Evolutionary conservation across 64 coral and sea anemone genomes (phyloP).

Genomic region (Platygyra sinensis): DNA sequence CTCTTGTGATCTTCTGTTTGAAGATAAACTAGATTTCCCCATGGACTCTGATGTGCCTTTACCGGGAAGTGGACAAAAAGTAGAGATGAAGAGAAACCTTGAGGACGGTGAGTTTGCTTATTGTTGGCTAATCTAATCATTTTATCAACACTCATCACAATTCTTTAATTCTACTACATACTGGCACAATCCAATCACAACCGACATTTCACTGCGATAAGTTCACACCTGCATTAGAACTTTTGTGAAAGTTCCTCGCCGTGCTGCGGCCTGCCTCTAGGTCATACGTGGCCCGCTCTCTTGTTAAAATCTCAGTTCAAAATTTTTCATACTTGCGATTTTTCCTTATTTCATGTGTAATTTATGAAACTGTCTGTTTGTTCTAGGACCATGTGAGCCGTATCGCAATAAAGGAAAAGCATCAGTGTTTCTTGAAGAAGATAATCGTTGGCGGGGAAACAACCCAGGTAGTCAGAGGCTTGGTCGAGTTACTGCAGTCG

Average conservation of each 20-base stretch:
- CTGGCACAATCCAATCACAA: no score
- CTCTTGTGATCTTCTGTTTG: slow-evolving; percentile 13
- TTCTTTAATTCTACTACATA: no score
- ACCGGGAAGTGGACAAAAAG: slow-evolving; percentile 68
- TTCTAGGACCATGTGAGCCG: neutral
- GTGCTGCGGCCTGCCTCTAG: no score
- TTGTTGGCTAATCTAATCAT: no score
- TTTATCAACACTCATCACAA: no score
- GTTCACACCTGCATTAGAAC: no score
- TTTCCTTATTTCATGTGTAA: no score
- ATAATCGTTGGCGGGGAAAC: slow-evolving; percentile 28
- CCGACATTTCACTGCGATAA: no score
- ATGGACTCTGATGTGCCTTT: slow-evolving; percentile 66
- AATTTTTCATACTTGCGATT: no score
- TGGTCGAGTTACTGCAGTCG: slow-evolving; percentile 77
- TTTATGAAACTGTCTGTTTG: neutral
- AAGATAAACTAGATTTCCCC: slow-evolving; percentile 48
- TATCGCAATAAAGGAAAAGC: neutral
- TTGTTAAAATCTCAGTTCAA: no score
- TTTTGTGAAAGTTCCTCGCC: no score
- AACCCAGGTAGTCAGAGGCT: neutral
- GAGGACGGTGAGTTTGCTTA: neutral
- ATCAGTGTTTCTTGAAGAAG: slow-evolving; percentile 5
- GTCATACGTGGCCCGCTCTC: no score
- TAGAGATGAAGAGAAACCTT: slow-evolving; percentile 89